phyloP scores from a whole-genome alignment of 2,113 vertebrate genomes.

The Thalassoma bifasciatum region DNA sequence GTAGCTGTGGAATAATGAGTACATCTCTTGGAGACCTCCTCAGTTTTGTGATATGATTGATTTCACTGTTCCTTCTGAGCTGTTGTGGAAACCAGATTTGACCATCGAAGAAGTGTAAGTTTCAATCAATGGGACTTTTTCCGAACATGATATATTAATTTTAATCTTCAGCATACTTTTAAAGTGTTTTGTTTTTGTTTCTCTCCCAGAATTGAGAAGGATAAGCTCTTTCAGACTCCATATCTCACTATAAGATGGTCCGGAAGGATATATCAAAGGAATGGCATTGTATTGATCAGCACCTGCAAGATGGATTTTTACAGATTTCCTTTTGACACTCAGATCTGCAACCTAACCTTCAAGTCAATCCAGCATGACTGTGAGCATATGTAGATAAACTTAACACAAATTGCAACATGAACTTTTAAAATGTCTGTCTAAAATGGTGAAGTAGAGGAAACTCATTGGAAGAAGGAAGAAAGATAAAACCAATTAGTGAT shows the following conservation, averaged over 20 bases:
- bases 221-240: conserved; percentile 50
- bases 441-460: too few relatives aligned
- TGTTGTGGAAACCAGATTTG: too few relatives aligned
- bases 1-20: conserved; percentile 58
- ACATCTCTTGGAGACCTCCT: conserved; percentile 46
- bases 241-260: not conserved
- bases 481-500: too few relatives aligned
- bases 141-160: too few relatives aligned
- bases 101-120: conserved; percentile 67
- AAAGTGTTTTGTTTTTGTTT: too few relatives aligned
- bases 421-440: too few relatives aligned
- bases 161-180: too few relatives aligned
- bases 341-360: conserved; percentile 75
- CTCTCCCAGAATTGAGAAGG: conserved; percentile 64
- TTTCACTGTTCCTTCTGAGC: conserved; percentile 35
- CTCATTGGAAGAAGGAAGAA: too few relatives aligned
- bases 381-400: too few relatives aligned
- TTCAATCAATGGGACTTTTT: too few relatives aligned
- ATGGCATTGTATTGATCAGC: conserved; percentile 64
- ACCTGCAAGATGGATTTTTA: conserved; percentile 72
- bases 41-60: conserved; percentile 43
- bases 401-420: too few relatives aligned
- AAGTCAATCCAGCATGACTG: too few relatives aligned
- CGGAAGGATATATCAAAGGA: not conserved
- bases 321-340: conserved; percentile 76